Evolutionary conservation across 2,888 invertebrate genomes (phyloP), one percentile per base, ranked within the genome.

Genomic region (Phragmatobia fuliginosa): DNA sequence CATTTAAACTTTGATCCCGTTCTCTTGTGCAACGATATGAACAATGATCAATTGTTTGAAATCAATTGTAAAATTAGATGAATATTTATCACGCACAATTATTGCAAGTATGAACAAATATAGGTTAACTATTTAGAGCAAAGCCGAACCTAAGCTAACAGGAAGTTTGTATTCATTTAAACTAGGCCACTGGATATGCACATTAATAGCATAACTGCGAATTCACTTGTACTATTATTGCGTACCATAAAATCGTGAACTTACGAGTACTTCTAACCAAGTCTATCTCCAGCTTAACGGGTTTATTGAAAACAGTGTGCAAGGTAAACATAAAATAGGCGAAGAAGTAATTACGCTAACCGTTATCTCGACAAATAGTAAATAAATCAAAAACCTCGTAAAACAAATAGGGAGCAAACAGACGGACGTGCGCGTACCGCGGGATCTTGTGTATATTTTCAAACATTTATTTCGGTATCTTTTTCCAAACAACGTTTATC

Each of bases 341-440:
- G 85, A 86, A 87, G 85, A 86, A 87, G 90, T 87, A 91, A 91
- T 92, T 89, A 92, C 92, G 90, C 80, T 80, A 85, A 87, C 91
- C 88, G 92, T 90, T 92, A 92, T 89, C 86, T 88, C 76, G 80
- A 83, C 84, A 83, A 83, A 88, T 87, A 88, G 88, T 88, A 90
- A 89, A 91, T 91, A 92, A 88, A 90, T 90, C 85, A 78, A 41
- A 75, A 83, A 82, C 83, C 87, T 87, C 86, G 86, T 90, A 87
- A 91, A 90, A 85, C 85, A 88, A 90, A 91, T 88, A 87, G 78
- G 79, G 80, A 74, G 87, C 84, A 83, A 86, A 88, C 81, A 85
- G 82, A 80, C 80, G 77, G 73, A 75, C 71, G 76, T 76, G 74
- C 74, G 79, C 75, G 76, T 78, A 74, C 70, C 69, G 71, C 66